Percentiles rank a stretch among this genome's conserved stretches.
Conservation (phyloP, 2,888 invertebrate genomes). For the Cataglyphis albicans region DNA sequence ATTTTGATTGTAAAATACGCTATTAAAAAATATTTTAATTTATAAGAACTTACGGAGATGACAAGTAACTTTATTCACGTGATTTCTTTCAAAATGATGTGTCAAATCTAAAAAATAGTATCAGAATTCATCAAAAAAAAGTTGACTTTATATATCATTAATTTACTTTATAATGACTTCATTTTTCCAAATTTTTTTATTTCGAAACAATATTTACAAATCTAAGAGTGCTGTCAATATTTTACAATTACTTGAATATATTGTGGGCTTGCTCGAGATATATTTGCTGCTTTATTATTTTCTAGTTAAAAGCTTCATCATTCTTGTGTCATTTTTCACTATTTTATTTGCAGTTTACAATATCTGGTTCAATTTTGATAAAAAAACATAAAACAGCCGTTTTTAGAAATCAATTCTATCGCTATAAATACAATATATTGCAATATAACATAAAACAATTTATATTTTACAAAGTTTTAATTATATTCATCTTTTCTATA, state of each 20-base stretch:
- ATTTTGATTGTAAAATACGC: no score
- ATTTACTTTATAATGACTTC: no score
- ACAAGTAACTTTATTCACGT: no score
- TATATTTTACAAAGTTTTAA: neutral
- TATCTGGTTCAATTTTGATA: neutral
- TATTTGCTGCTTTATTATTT: neutral
- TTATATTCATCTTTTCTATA: neutral
- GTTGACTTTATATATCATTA: no score
- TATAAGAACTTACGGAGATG: no score
- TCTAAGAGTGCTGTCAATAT: no score
- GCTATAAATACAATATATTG: neutral
- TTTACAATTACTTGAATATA: neutral
- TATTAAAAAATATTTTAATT: no score
- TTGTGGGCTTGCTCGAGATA: neutral
- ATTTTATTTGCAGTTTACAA: neutral
- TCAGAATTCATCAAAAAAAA: no score
- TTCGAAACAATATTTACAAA: no score
- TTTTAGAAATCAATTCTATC: neutral
- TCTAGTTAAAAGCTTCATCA: neutral
- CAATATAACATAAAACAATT: neutral
- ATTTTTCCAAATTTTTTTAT: no score
- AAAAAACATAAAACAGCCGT: neutral
- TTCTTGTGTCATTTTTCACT: neutral
- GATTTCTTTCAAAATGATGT: no score
- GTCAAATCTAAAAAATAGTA: no score